Evolutionary conservation across 2,113 vertebrate species (phyloP).

Genomic region (Numida meleagris): DNA sequence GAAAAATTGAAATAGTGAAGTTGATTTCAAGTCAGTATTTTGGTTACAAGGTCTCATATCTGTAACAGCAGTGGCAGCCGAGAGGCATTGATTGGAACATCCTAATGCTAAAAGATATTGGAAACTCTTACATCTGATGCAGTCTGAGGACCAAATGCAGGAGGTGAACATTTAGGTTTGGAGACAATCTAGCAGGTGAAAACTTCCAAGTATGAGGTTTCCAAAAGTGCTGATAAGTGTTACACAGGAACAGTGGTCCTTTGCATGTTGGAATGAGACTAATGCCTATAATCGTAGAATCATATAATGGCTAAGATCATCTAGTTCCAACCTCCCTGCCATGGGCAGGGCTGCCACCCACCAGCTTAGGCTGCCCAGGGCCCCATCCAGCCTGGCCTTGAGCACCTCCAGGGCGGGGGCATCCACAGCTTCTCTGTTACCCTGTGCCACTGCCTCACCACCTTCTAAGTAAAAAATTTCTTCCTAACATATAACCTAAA

Average conservation of each 20-base stretch:
- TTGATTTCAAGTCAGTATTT: neutral
- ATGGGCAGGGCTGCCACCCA: too few species aligned
- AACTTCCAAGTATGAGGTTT: neutral
- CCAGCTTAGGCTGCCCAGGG: too few species aligned
- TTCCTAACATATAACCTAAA: too few species aligned
- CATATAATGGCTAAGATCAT: too few species aligned
- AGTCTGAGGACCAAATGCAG: neutral
- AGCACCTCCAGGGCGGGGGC: too few species aligned
- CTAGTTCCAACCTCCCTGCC: too few species aligned
- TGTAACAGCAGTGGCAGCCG: neutral
- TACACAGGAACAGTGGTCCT: neutral
- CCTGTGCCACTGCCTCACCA: too few species aligned
- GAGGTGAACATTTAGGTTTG: neutral
- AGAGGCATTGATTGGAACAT: neutral
- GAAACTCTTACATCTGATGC: fast-evolving
- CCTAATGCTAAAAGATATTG: neutral
- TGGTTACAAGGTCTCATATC: neutral
- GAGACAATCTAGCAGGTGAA: neutral
- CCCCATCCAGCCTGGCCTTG: too few species aligned
- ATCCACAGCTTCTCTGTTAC: too few species aligned
- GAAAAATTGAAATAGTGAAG: neutral
- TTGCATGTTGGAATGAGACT: neutral
- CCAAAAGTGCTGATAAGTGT: neutral
- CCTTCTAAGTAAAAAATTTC: too few species aligned
- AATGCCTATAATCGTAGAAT: neutral